Percentiles rank a stretch among this genome's conserved stretches.
These are phyloP conservation scores for Drepana falcataria DNA, from an alignment of 2,888 invertebrate genomes.

Conservation along the genomic window DNA sequence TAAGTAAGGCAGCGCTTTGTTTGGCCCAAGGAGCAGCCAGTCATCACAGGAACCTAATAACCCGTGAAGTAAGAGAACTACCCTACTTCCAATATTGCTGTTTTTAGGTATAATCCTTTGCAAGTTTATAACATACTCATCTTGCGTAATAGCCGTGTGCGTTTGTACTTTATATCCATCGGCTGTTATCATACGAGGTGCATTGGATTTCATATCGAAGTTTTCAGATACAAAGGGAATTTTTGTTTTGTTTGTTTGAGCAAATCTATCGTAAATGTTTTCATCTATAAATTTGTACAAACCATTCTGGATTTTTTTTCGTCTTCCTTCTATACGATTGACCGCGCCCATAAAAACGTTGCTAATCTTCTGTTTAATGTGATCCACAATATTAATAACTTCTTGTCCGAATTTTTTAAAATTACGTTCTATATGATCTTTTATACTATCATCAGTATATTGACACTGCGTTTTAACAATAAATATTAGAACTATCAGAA, in stretches of 20 bases:
- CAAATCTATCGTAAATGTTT: constrained; percentile 4
- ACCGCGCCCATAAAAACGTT: neutral
- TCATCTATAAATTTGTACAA: constrained; percentile 22
- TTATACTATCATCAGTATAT: neutral
- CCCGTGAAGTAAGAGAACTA: constrained; percentile 39
- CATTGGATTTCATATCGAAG: neutral
- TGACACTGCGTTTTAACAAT: neutral
- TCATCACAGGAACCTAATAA: constrained; percentile 43
- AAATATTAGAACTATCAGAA: neutral
- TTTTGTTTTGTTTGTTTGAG: neutral
- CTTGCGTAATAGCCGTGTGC: constrained; percentile 33
- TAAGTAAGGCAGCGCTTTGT: constrained; percentile 36
- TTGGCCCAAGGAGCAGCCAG: constrained; percentile 39
- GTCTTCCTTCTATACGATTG: constrained; percentile 13
- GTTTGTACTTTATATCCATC: constrained; percentile 31
- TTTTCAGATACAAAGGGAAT: neutral
- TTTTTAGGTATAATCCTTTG: constrained; percentile 26
- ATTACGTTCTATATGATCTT: neutral
- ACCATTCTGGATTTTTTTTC: constrained; percentile 18
- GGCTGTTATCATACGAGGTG: constrained; percentile 13
- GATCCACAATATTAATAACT: neutral
- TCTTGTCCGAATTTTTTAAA: neutral
- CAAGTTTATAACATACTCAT: constrained; percentile 37
- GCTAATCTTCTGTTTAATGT: neutral
- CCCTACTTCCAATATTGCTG: constrained; percentile 7